Conservation (phyloP, 2,797 vertebrate genomes). For the Poecilia gillii region DNA sequence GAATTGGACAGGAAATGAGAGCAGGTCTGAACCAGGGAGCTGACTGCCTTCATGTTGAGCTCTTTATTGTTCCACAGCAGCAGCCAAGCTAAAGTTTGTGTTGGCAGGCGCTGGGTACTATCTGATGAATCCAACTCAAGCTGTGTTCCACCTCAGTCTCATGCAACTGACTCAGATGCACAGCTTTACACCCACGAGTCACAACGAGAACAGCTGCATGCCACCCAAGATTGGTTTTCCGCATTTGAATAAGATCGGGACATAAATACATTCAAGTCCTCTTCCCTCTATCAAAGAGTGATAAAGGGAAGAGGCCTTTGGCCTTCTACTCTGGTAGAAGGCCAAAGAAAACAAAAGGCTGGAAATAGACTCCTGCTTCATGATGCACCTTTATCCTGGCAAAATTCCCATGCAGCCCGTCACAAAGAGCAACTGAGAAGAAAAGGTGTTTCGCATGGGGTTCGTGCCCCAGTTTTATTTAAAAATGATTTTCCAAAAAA, state of each 20-base stretch:
- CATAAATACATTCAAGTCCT: neutral
- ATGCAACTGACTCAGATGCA: conserved; percentile 2
- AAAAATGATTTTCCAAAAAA: neutral
- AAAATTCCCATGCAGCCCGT: conserved; percentile 26
- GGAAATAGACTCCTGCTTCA: conserved; percentile 53
- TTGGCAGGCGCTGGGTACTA: conserved; percentile 65
- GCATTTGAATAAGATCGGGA: conserved; percentile 14
- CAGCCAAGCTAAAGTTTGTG: conserved; percentile 78
- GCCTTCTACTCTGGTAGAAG: conserved; percentile 60
- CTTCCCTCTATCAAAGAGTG: conserved; percentile 16
- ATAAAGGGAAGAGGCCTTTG: no score
- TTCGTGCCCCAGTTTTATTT: neutral
- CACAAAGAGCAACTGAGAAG: conserved; percentile 2
- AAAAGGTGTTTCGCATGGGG: neutral
- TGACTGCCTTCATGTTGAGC: conserved; percentile 63
- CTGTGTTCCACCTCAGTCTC: conserved; percentile 35
- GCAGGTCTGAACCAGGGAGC: conserved; percentile 48
- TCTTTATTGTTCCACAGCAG: conserved; percentile 60
- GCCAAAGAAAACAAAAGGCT: conserved; percentile 59
- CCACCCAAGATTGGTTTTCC: neutral
- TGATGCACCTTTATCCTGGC: conserved; percentile 51
- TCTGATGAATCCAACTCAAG: conserved; percentile 64
- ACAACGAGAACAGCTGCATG: neutral
- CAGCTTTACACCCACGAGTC: neutral
- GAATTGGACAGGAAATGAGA: conserved; percentile 6